Evolutionary conservation across 1,140 invertebrate species (phyloP).

Genomic region (Scaptomyza pallida): DNA sequence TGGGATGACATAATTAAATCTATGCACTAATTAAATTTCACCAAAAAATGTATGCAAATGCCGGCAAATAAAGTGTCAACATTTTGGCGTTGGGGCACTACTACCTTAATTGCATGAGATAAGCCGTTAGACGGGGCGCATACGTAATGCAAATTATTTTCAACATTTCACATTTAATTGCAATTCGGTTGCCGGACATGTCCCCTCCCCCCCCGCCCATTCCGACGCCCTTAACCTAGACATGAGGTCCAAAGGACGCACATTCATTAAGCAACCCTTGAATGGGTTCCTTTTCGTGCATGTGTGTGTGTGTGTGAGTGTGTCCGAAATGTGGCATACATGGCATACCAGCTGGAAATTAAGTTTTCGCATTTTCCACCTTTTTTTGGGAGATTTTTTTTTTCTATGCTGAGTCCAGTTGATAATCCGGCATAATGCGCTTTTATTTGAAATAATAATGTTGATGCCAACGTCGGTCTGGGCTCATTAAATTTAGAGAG

Average conservation of each 20-base stretch:
- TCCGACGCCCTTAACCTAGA: too few relatives aligned
- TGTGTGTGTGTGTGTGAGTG: background rate
- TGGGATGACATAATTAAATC: conserved; percentile 83
- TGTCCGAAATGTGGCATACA: conserved; percentile 59
- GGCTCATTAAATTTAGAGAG: conserved; percentile 75
- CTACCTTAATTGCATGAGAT: conserved; percentile 84
- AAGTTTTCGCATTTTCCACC: conserved; percentile 81
- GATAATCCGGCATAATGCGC: conserved; percentile 84
- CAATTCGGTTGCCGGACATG: conserved; percentile 40
- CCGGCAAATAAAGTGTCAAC: conserved; percentile 59
- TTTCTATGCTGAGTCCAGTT: conserved; percentile 46
- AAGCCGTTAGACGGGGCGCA: conserved; percentile 73
- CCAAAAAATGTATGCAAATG: conserved; percentile 67
- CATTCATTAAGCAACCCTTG: conserved; percentile 72
- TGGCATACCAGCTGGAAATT: conserved; percentile 76
- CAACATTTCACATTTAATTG: conserved; percentile 84
- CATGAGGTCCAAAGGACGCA: conserved; percentile 20
- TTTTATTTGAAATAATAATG: conserved; percentile 84
- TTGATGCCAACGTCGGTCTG: conserved; percentile 77
- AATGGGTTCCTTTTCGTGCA: background rate
- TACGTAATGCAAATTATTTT: conserved; percentile 82
- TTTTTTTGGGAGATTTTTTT: conserved; percentile 47
- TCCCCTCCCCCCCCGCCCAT: background rate
- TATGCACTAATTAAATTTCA: conserved; percentile 84
- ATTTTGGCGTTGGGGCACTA: conserved; percentile 36